Evolutionary conservation across 2,797 vertebrate species (phyloP), one percentile per base, ranked within the genome.

Genomic region (Gambelia wislizenii): DNA sequence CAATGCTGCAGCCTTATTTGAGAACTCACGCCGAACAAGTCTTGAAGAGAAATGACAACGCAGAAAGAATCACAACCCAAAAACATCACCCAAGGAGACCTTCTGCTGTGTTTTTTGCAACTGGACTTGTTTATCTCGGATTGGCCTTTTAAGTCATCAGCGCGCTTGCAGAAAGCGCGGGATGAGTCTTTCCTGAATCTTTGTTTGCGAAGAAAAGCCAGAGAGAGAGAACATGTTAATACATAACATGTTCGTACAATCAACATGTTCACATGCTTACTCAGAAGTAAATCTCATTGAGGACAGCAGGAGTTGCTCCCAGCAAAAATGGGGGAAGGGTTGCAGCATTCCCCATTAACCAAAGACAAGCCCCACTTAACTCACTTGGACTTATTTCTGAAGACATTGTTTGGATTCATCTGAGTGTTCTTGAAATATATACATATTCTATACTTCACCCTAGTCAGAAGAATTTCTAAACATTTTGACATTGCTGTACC

Each of bases 401-500:
- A 22, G 69, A 52, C 18, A 39, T 4, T 25, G 18, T 59, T 56
- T 36, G 47, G 36, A 52, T 33, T 85, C n/a, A 54, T 42, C 44
- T 42, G 59, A 74, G n/a, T 20, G 33, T 54, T 39, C 30, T 27
- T 42, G 47, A 70, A 72, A 74, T 12, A 61, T 36, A 56, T 6
- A 39, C 22, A 87, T 47, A 25, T 81, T 47, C 39, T 87, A 90
- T 42, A 83, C 52, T 56, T 72, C 79, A 69, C 30, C 7, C 16
- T 85, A 83, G 44, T 77, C 10, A 81, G 79, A 90, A 85, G 56
- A 27, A 54, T 42, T 16, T 89, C 25, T 30, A 30, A 42, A 39
- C 22, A 1, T 61, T 75, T 13, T 78, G 33, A 90, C 49, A 54
- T 82, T 90, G 86, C 90, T 81, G 0, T 80, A 69, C 61, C 25